Evolutionary conservation across 2,113 vertebrate genomes (phyloP).

Genomic region (Antechinus flavipes): DNA sequence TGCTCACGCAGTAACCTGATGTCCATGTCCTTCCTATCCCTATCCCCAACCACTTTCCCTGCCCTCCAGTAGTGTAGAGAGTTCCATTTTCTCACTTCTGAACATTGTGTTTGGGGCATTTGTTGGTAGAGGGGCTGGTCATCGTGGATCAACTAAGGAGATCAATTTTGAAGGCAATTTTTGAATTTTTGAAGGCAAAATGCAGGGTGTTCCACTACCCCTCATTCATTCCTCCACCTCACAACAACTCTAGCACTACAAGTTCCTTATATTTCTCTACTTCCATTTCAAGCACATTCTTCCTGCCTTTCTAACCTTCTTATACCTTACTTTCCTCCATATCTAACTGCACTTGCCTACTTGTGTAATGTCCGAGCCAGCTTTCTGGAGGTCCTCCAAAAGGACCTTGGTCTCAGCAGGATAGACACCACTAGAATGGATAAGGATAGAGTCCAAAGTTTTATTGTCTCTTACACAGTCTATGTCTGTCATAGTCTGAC

Average conservation of each 20-base stretch:
- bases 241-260: not conserved
- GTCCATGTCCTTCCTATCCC: not conserved
- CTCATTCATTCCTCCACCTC: not conserved
- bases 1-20: not conserved
- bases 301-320: not conserved
- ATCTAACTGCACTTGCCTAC: not conserved
- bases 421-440: too few species aligned
- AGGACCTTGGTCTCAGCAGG: too few species aligned
- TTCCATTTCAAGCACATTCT: not conserved
- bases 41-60: not conserved
- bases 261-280: not conserved
- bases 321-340: not conserved
- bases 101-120: not conserved
- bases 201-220: not conserved
- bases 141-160: not conserved
- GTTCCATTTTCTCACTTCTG: not conserved
- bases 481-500: too few species aligned
- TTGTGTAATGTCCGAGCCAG: too few species aligned
- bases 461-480: too few species aligned
- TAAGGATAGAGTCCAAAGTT: too few species aligned
- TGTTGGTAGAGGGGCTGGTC: not conserved
- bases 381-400: too few species aligned
- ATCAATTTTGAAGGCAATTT: not conserved
- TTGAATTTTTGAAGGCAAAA: not conserved
- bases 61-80: not conserved